Evolutionary conservation across 2,113 vertebrate genomes (phyloP), one percentile per base, ranked within the genome.

Genomic region (Myanophis thanlyinensis): DNA sequence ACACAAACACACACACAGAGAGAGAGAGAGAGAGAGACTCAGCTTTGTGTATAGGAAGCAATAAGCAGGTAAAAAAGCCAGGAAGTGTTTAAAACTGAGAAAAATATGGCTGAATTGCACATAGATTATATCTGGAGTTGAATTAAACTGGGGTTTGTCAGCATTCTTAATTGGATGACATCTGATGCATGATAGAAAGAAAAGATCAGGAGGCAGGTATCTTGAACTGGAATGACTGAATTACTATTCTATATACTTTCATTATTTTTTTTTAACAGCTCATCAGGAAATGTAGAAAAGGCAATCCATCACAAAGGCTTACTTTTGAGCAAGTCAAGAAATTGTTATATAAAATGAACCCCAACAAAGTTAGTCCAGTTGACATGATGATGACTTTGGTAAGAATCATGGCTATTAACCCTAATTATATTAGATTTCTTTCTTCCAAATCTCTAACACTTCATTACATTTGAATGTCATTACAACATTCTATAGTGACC

Each of bases 321-420:
- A 98, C 97, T 1, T 99, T 98, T 95, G 98, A 98, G 48, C 98
- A 99, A 95, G 96, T 98, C 87, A 98, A 96, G 96, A 98, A 98
- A 95, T 98, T 98, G 95, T 97, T 98, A 62, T 95, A 98, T 87
- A 98, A 98, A 89, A 98, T 98, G 95, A 99, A 98, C 96, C 98
- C 98, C 1, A 96, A 98, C 94, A 98, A 98, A 98, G 97, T 98
- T 95, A 99, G 98, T 96, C 98, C 97, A 0, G 98, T 98, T 95
- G 98, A 98, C 94, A 98, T 98, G 98, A 99, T 98, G 98, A 98
- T 98, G 98, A 98, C 96, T 94, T 97, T 98, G 98, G 98, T 98
- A 96, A 97, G 94, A 85, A 23, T 87, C 40, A 12, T 47, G 91
- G 0, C 1, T 90, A 87, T 93, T 93, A 80, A 80, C 35, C 22